These are phyloP conservation scores for Oncorhynchus clarkii DNA, from an alignment of 2,113 vertebrate genomes.

Conservation along the genomic window DNA sequence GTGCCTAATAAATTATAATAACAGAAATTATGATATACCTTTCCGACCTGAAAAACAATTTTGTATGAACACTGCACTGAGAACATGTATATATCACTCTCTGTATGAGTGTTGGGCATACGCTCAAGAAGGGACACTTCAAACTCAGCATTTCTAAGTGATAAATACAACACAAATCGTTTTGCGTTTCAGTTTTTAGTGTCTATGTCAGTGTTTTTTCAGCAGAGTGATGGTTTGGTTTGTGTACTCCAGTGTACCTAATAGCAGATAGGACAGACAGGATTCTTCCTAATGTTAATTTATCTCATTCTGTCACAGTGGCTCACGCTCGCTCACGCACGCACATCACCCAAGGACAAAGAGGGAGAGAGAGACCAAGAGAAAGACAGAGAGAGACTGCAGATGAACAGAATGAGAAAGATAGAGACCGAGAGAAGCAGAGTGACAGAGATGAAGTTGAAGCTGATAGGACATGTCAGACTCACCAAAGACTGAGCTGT, in stretches of 20 bases:
- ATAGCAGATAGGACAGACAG: too few species aligned
- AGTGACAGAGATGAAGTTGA: neutral
- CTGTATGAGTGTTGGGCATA: neutral
- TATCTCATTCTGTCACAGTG: constrained; percentile 4
- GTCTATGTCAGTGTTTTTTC: neutral
- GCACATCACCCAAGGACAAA: neutral
- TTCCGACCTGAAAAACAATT: too few species aligned
- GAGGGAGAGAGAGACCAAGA: neutral
- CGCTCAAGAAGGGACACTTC: neutral
- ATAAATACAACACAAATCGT: neutral
- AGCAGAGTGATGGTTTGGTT: neutral
- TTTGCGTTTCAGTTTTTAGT: neutral
- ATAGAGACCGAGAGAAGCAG: neutral
- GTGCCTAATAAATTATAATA: too few species aligned
- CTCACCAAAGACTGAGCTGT: neutral
- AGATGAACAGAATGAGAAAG: too few species aligned
- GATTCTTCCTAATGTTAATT: too few species aligned
- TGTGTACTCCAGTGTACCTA: too few species aligned
- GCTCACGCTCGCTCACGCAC: too few species aligned
- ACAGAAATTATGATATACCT: too few species aligned
- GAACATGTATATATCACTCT: neutral
- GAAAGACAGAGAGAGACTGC: neutral
- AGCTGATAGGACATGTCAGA: neutral
- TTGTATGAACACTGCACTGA: too few species aligned
- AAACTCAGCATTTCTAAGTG: neutral